Evolutionary conservation across 1,140 invertebrate species (phyloP), one percentile per base, ranked within the genome.

Genomic region (Drosophila orena): DNA sequence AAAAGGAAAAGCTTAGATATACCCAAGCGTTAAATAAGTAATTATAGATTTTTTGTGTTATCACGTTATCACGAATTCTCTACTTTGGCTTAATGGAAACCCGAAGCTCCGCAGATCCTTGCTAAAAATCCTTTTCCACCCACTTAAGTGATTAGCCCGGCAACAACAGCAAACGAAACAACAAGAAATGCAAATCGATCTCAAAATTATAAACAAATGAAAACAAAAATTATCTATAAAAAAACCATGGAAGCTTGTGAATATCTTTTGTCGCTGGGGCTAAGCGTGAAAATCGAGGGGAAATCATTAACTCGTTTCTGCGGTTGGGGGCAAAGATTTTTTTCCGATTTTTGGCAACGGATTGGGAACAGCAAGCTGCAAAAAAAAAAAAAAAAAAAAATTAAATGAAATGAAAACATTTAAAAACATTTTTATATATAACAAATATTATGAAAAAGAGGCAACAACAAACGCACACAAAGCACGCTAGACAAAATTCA

Each of bases 401-500:
- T n/a, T 8, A 30, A 30, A 30, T 27, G n/a, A 58, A 6, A 7
- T 6, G 5, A 22, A 15, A 24, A 46, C 35, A 30, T 2, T 42
- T 24, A 22, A 42, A 49, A 44, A 44, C 5, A 44, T 42, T 40
- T 38, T 43, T 60, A 38, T 27, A 47, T 27, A 47, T 24, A 47
- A 50, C 17, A 50, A 74, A 76, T 69, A 68, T 65, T 68, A 47
- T 47, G 44, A 42, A 42, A 27, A 14, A 20, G 27, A 73, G 50
- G 46, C 69, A 85, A 77, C 81, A 85, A 70, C 59, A 81, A 81
- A 81, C 72, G 81, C 65, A 79, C 57, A 80, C 56, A 42, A 72
- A 70, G 78, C 83, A 86, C 83, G 79, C 79, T 88, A 88, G 83
- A 61, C 88, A 91, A 92, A 92, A 91, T 91, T 91, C 91, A 76